These are phyloP conservation scores for Tenthredo livida DNA, from an alignment of 2,888 invertebrate species.

Conservation along the genomic window DNA sequence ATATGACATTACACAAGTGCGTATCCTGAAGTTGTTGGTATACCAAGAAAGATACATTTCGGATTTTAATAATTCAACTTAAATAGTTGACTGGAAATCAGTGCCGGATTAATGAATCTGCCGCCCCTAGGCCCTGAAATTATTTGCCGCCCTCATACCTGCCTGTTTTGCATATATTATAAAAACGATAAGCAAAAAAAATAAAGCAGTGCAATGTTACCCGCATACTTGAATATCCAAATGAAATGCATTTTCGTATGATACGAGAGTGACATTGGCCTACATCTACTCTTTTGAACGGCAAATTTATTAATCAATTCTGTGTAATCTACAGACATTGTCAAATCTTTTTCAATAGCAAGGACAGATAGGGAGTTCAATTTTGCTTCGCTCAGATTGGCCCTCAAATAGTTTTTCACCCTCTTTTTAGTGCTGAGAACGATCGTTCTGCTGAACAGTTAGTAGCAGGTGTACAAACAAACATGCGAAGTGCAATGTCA, in stretches of 20 bases:
- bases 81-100: background rate
- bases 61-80: too few species aligned
- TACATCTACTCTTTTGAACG: slow-evolving; percentile 41
- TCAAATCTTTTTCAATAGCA: slow-evolving; percentile 48
- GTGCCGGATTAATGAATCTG: slow-evolving; percentile 23
- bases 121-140: slow-evolving; percentile 17
- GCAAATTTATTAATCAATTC: slow-evolving; percentile 37
- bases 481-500: slow-evolving; percentile 46
- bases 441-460: slow-evolving; percentile 41
- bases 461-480: slow-evolving; percentile 43
- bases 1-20: too few species aligned
- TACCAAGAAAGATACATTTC: too few species aligned
- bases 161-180: too few species aligned
- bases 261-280: slow-evolving; percentile 23
- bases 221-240: too few species aligned
- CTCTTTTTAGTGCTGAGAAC: slow-evolving; percentile 38
- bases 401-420: slow-evolving; percentile 45
- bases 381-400: slow-evolving; percentile 45
- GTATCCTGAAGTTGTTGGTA: too few species aligned
- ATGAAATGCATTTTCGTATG: too few species aligned
- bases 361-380: slow-evolving; percentile 43
- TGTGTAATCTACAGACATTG: slow-evolving; percentile 41
- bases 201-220: too few species aligned
- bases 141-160: slow-evolving; percentile 2
- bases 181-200: too few species aligned